Conservation (phyloP, 2,888 invertebrate species). For the Augiades crinisus region DNA sequence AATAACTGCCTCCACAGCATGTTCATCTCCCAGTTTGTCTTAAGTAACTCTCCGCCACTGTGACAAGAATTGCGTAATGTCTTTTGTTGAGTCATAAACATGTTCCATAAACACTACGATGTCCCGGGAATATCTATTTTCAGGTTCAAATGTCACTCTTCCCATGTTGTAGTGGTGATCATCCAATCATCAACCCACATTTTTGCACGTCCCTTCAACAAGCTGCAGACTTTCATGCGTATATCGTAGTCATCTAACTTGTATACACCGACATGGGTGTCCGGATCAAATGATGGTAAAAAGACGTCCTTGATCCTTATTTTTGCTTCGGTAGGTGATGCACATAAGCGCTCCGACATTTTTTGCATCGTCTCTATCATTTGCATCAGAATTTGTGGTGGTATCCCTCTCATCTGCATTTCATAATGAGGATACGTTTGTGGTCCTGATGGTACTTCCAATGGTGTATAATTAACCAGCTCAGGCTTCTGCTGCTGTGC, state of each 20-base stretch:
- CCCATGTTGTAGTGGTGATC: constrained; percentile 29
- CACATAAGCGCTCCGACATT: constrained; percentile 33
- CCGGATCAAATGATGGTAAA: constrained; percentile 39
- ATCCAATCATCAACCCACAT: constrained; percentile 29
- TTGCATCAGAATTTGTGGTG: constrained; percentile 31
- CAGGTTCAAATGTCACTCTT: constrained; percentile 29
- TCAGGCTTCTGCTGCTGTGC: no score
- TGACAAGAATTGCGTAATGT: background rate
- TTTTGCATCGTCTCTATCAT: constrained; percentile 37
- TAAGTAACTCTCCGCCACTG: background rate
- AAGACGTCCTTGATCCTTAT: constrained; percentile 35
- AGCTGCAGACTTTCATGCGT: constrained; percentile 17
- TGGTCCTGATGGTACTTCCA: no score
- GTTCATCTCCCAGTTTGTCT: background rate
- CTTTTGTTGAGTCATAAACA: background rate
- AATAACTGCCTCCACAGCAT: constrained; percentile 1
- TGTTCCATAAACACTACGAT: background rate
- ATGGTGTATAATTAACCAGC: no score
- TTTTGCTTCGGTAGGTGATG: constrained; percentile 22
- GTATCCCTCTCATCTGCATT: no score
- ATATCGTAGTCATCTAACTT: constrained; percentile 28
- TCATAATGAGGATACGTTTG: no score
- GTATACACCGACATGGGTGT: constrained; percentile 29
- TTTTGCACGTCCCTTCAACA: constrained; percentile 24
- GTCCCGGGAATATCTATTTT: constrained; percentile 20